These are phyloP conservation scores for Myotis lucifugus DNA, from an alignment of 2,113 vertebrate genomes.

Conservation along the genomic window DNA sequence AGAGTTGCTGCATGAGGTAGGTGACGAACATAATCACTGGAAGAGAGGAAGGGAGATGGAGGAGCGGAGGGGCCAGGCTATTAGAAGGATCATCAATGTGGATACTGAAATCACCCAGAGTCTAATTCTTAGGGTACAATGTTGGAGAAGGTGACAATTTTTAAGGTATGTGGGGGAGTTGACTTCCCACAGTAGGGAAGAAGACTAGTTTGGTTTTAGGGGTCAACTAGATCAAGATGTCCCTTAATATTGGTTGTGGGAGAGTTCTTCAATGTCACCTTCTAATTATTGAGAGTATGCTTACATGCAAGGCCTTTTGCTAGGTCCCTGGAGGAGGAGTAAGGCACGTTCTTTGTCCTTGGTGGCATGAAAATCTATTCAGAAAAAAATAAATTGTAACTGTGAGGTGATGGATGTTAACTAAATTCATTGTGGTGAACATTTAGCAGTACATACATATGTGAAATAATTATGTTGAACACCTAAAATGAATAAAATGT, in stretches of 20 bases:
- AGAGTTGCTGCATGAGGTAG: not conserved
- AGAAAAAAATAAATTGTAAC: not conserved
- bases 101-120: not conserved
- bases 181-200: not conserved
- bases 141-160: not conserved
- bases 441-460: not conserved
- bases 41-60: not conserved
- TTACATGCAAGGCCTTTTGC: not conserved
- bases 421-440: not conserved
- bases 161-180: not conserved
- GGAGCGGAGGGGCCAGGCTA: not conserved
- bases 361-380: not conserved
- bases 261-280: not conserved
- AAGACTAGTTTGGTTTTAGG: not conserved
- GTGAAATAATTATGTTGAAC: not conserved
- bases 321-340: not conserved
- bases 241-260: not conserved
- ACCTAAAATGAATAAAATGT: not conserved
- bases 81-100: not conserved
- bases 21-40: not conserved
- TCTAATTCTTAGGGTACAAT: not conserved
- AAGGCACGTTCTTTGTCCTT: not conserved
- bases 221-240: not conserved
- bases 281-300: not conserved
- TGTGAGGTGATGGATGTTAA: not conserved